These are phyloP conservation scores for Halisarca cf. caerulea DNA, from an alignment of 37 sponge, comb jelly and placozoan genomes.

Conservation along the genomic window DNA sequence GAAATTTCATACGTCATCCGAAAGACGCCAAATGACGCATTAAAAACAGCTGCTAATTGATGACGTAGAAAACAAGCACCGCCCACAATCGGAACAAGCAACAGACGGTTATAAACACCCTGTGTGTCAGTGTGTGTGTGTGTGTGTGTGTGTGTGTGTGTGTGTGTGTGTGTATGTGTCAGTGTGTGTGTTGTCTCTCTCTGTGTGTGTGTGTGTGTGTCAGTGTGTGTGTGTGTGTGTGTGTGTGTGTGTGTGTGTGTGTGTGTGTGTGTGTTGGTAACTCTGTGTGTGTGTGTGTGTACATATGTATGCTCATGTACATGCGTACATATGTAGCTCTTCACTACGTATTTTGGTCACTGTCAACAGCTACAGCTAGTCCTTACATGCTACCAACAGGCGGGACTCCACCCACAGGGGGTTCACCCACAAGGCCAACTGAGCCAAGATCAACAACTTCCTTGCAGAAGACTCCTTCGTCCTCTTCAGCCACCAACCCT, in stretches of 20 bases:
- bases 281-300: slow-evolving; percentile 17
- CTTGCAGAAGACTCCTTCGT: neutral
- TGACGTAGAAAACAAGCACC: too few relatives aligned
- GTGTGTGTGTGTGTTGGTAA: slow-evolving; percentile 7
- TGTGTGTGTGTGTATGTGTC: slow-evolving; percentile 24
- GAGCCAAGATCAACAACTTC: neutral
- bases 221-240: neutral
- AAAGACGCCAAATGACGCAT: too few relatives aligned
- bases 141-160: slow-evolving; percentile 25
- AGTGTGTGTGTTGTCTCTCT: slow-evolving; percentile 4
- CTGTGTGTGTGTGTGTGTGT: slow-evolving; percentile 14
- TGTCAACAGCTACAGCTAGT: neutral
- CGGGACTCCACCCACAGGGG: neutral
- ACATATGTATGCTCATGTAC: neutral
- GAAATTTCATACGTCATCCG: too few relatives aligned
- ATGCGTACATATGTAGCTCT: neutral
- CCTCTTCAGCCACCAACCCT: slow-evolving; percentile 12
- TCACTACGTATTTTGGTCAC: too few relatives aligned
- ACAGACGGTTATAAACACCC: too few relatives aligned
- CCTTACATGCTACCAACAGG: slow-evolving; percentile 10
- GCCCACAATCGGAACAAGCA: too few relatives aligned
- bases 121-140: neutral
- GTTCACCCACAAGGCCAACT: neutral
- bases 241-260: slow-evolving; percentile 12
- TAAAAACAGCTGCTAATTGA: too few relatives aligned